A percentile compares a stretch with the other conserved stretches of the same genome.
Evolutionary conservation across 2,113 vertebrate species (phyloP).

Genomic region (Lamprologus lemairii): DNA sequence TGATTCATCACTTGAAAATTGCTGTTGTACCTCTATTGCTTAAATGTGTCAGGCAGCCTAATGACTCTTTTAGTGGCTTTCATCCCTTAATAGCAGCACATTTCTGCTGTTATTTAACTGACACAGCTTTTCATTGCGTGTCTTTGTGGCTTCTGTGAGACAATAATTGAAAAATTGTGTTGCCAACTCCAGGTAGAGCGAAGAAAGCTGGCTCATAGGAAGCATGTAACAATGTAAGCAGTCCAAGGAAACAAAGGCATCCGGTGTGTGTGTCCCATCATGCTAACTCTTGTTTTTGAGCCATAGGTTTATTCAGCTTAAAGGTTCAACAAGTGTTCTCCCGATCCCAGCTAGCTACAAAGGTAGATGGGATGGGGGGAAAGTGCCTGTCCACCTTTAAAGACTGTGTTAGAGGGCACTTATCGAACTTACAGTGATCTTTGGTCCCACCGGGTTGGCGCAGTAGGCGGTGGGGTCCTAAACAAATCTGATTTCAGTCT

Average conservation of each 20-base stretch:
- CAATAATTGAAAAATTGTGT: not conserved
- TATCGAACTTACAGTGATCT: not conserved
- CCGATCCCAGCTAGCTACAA: not conserved
- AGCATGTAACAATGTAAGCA: not conserved
- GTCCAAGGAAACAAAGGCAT: not conserved
- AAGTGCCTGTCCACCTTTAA: not conserved
- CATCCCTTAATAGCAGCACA: not conserved
- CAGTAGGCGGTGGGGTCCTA: not conserved
- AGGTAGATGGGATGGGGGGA: not conserved
- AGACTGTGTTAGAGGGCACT: not conserved
- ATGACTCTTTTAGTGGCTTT: not conserved
- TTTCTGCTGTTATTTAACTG: not conserved
- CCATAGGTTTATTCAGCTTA: not conserved
- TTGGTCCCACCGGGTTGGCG: not conserved
- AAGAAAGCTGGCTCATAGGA: not conserved
- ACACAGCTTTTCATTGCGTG: not conserved
- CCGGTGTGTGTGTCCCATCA: not conserved
- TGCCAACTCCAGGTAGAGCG: not conserved
- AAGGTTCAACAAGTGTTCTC: not conserved
- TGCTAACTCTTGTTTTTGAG: not conserved
- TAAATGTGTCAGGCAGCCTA: not conserved
- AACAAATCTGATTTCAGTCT: not conserved
- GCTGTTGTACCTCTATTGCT: not conserved
- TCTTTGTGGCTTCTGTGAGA: not conserved
- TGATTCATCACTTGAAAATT: constrained; percentile 2